These are phyloP conservation scores for Esox niger DNA, from an alignment of 2,113 vertebrate species.

Conservation along the genomic window DNA sequence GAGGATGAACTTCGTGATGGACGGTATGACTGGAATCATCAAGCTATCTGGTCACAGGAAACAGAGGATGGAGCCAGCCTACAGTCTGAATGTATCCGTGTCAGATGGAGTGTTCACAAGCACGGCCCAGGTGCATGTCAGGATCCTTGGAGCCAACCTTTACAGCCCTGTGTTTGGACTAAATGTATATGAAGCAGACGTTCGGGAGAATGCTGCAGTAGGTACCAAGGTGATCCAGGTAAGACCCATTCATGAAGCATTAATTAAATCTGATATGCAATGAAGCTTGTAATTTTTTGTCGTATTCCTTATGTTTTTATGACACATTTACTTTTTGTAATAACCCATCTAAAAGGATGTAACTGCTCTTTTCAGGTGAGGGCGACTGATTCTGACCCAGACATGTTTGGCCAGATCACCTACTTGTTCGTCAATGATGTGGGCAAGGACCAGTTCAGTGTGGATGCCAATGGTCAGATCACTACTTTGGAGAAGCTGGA, in stretches of 20 bases:
- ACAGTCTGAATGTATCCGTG: constrained; percentile 92
- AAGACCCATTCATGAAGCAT: constrained; percentile 34
- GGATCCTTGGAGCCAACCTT: constrained; percentile 86
- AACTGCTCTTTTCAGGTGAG: constrained; percentile 61
- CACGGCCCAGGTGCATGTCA: constrained; percentile 92
- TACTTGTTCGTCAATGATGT: constrained; percentile 90
- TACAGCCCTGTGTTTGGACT: constrained; percentile 88
- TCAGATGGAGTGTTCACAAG: constrained; percentile 94
- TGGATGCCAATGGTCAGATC: constrained; percentile 86
- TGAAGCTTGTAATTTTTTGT: too few species aligned
- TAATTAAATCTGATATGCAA: too few species aligned
- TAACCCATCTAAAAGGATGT: not conserved
- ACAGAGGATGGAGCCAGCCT: constrained; percentile 87
- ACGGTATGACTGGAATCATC: constrained; percentile 84
- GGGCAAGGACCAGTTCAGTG: constrained; percentile 84
- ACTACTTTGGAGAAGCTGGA: constrained; percentile 86
- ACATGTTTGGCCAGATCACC: constrained; percentile 79
- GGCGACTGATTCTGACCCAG: constrained; percentile 88
- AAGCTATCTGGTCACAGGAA: constrained; percentile 85
- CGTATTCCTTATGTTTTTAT: not conserved
- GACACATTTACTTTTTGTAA: not conserved
- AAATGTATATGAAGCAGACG: constrained; percentile 83
- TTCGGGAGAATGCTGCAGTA: constrained; percentile 84
- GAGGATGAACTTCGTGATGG: constrained; percentile 86
- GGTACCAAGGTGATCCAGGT: constrained; percentile 86